Conservation (phyloP, 64 coral and sea anemone species). For the Pocillopora verrucosa region DNA sequence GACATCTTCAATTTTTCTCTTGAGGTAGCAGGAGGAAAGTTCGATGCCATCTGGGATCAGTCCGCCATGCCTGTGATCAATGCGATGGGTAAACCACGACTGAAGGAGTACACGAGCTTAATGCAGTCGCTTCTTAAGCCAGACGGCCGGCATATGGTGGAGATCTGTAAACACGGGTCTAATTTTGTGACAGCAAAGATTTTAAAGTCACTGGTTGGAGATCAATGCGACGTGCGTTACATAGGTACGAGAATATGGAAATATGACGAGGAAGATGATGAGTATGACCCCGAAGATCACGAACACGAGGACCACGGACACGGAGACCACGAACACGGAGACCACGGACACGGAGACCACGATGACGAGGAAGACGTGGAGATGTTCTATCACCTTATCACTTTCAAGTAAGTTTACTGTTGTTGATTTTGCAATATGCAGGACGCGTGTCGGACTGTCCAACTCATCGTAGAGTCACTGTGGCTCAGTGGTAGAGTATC, state of each 20-base stretch:
- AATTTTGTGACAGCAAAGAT: conserved; percentile 25
- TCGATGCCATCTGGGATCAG: conserved; percentile 44
- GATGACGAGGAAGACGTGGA: conserved; percentile 15
- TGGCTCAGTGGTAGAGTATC: too few species aligned
- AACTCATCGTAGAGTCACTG: too few species aligned
- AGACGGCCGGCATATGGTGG: conserved; percentile 36
- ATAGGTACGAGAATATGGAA: conserved; percentile 38
- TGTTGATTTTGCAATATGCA: neutral
- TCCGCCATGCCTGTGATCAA: conserved; percentile 18
- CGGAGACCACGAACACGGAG: conserved; percentile 10
- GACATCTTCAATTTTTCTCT: conserved; percentile 15
- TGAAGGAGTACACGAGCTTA: conserved; percentile 20
- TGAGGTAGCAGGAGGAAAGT: neutral
- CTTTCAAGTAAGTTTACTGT: conserved; percentile 17
- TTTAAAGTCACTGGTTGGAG: conserved; percentile 23
- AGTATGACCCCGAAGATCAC: neutral
- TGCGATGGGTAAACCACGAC: conserved; percentile 12
- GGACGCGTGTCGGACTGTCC: neutral
- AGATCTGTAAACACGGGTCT: conserved; percentile 25
- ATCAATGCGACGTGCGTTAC: conserved; percentile 24
- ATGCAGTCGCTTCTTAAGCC: conserved; percentile 24
- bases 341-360: conserved; percentile 15
- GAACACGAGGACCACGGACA: neutral
- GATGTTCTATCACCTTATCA: conserved; percentile 40
- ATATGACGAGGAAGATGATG: conserved; percentile 17